Evolutionary conservation across 2,888 invertebrate genomes (phyloP), one percentile per base, ranked within the genome.

Genomic region (Yponomeuta cagnagella): DNA sequence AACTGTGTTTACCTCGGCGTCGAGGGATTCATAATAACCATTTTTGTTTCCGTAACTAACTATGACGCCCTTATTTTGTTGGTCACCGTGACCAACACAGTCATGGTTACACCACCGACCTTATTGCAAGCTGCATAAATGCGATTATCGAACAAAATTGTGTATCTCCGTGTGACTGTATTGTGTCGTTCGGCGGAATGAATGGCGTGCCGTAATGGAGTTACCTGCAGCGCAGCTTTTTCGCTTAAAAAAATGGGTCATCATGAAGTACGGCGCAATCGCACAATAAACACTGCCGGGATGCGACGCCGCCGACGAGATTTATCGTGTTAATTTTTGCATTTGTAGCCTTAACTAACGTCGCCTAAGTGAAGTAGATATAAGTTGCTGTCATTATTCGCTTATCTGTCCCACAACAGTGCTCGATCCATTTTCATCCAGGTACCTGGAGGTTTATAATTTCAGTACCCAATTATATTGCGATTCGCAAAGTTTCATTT

Each of bases 1-100:
- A 70, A 52, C 68, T 37, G 68, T 88, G 88, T 88, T 86, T 86
- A 52, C 79, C 72, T 76, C 76, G 75, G 74, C 75, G 74, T 76
- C 72, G 71, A 77, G 77, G 84, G 80, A 86, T 85, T 87, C 85
- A 88, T 89, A 87, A 86, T 87, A 87, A 86, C 85, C 78, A 80
- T 86, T 87, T 87, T 89, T 90, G 89, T 89, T 86, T 83, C 86
- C 85, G 83, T 88, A 89, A 90, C 87, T 89, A 87, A 87, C 86
- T 85, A 79, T 85, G 82, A 85, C 82, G 84, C 85, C 86, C 86
- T 87, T 84, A 86, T 89, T 90, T 88, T 84, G 86, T 85, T 83
- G 85, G 86, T 86, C 88, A 89, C 84, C 85, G 12, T 58, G 4
- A 52, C 84, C 23, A 5, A 8, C 6, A 43, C 43, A 5, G 6